phyloP scores from a whole-genome alignment of 2,113 vertebrate species.

The Triplophysa rosa region DNA sequence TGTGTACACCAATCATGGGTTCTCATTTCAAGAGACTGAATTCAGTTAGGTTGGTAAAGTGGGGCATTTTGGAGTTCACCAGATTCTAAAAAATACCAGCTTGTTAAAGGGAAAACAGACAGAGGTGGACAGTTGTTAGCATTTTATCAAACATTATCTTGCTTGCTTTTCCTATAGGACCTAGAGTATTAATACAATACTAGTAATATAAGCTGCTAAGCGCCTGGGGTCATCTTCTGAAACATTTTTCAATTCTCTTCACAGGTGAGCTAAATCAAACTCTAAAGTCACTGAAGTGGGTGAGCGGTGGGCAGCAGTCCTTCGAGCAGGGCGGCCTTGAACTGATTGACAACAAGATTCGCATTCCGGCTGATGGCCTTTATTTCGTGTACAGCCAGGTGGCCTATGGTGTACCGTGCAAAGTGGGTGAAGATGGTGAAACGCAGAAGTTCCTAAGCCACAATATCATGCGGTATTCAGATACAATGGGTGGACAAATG shows the following conservation, averaged over 20 bases:
- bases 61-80: not conserved
- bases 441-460: slow-evolving; percentile 61
- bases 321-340: slow-evolving; percentile 62
- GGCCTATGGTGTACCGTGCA: slow-evolving; percentile 64
- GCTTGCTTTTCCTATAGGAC: not conserved
- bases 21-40: slow-evolving; percentile 5
- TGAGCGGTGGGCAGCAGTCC: slow-evolving; percentile 55
- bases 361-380: slow-evolving; percentile 64
- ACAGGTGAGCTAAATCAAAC: fast-evolving
- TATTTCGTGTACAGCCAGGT: slow-evolving; percentile 79
- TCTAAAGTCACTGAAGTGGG: slow-evolving; percentile 59
- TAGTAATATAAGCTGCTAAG: not conserved
- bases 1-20: not conserved
- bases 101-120: not conserved
- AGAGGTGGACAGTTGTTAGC: not conserved
- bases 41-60: not conserved
- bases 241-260: slow-evolving; percentile 4
- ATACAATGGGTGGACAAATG: not conserved
- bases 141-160: not conserved
- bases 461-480: slow-evolving; percentile 59
- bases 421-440: not conserved
- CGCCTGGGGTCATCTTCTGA: not conserved
- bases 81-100: not conserved
- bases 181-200: slow-evolving; percentile 1
- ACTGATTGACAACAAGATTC: slow-evolving; percentile 64